Evolutionary conservation across 2,113 vertebrate species (phyloP), one percentile per base, ranked within the genome.

Genomic region (Syngnathoides biaculeatus): DNA sequence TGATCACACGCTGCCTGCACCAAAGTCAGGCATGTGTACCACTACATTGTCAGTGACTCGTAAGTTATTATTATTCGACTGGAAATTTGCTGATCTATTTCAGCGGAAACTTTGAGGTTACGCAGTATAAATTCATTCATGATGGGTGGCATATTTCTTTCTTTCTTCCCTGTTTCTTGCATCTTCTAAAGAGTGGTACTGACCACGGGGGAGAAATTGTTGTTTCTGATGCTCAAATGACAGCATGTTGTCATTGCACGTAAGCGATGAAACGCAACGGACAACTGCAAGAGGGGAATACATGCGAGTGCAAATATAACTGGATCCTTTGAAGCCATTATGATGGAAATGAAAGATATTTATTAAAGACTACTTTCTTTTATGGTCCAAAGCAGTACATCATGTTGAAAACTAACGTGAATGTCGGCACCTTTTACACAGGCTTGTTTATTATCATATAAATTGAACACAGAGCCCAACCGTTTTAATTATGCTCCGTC

Each of bases 401-500:
- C 63, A 67, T 67, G 78, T 67, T 67, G 61, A 65, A 73, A 77
- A 82, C 12, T 67, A 50, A 64, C 14, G 24, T 77, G 55, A 77
- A 74, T 77, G 66, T 68, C 48, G 62, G 74, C 64, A 19, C 68
- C 74, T 78, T 81, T 80, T 58, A 67, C 57, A 47, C 47, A 64
- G 48, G 50, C 62, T 71, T 64, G 79, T 78, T 64, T 74, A 88
- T 89, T 88, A 90, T 77, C 83, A 86, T 85, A 86, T 82, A 89
- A 86, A 90, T 91, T 86, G 79, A 84, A 91, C 85, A 81, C 84
- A 70, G 85, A 75, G 88, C 20, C 71, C 77, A 68, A 64, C 64
- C 71, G 67, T 78, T 88, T 84, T 89, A 89, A 92, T 92, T 87
- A 89, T 87, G 83, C 86, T 86, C 83, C 81, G 8, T 24, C 24